Evolutionary conservation across 2,888 invertebrate species (phyloP).

Genomic region (Rotaria socialis): DNA sequence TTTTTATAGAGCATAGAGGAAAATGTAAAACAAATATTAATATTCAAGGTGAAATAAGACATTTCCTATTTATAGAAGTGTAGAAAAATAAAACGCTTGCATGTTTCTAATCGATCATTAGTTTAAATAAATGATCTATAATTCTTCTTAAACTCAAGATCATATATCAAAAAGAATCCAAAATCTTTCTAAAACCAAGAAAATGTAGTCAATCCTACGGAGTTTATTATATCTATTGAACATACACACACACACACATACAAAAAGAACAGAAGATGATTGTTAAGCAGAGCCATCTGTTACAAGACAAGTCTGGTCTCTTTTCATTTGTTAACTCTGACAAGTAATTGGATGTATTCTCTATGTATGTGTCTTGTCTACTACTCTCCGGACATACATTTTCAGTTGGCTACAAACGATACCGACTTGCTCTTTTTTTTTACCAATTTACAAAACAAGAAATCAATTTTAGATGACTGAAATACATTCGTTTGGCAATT

Average conservation of each 20-base stretch:
- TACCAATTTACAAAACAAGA: not conserved
- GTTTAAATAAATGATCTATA: not conserved
- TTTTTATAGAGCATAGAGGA: too few relatives aligned
- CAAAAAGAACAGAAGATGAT: not conserved
- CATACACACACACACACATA: not conserved
- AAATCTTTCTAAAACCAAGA: too few relatives aligned
- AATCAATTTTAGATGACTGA: not conserved
- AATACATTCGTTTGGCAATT: conserved; percentile 15
- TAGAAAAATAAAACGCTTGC: too few relatives aligned
- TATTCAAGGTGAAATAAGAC: not conserved
- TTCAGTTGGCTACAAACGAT: not conserved
- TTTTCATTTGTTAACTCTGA: conserved; percentile 13
- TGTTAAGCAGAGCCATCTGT: conserved; percentile 4
- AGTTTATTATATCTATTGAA: not conserved
- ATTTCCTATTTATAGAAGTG: too few relatives aligned
- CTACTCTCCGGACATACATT: not conserved
- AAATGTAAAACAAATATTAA: not conserved
- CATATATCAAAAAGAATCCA: too few relatives aligned
- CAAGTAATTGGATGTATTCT: not conserved
- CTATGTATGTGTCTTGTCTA: too few relatives aligned
- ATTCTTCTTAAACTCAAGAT: too few relatives aligned
- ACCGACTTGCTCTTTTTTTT: not conserved
- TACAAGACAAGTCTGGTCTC: not conserved
- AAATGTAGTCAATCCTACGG: too few relatives aligned
- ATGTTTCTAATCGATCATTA: not conserved